Percentiles rank a stretch among this genome's conserved stretches.
Evolutionary conservation across 1,140 invertebrate genomes (phyloP).

Genomic region (Notospermus geniculatus): DNA sequence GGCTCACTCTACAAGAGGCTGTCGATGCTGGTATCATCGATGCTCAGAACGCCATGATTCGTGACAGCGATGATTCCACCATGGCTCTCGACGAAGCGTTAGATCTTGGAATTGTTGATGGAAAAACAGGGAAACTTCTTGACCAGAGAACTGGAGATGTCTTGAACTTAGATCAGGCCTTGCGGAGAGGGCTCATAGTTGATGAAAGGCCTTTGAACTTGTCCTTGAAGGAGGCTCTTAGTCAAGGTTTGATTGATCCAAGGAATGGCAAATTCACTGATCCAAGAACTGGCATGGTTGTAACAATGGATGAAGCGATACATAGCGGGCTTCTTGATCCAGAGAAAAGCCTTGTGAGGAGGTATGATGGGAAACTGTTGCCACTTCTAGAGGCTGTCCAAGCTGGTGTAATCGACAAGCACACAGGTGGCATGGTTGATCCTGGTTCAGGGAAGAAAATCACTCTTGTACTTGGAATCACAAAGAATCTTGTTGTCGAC

Average conservation of each 20-base stretch:
- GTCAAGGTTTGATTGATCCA: conserved; percentile 76
- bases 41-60: not conserved
- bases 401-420: conserved; percentile 68
- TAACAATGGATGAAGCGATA: conserved; percentile 81
- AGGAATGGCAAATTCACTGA: conserved; percentile 73
- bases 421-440: conserved; percentile 67
- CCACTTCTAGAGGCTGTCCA: conserved; percentile 63
- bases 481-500: conserved; percentile 4
- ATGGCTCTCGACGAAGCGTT: conserved; percentile 6
- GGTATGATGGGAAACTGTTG: conserved; percentile 18
- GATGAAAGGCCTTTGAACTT: conserved; percentile 2
- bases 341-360: conserved; percentile 71
- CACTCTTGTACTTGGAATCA: not conserved
- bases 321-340: conserved; percentile 62
- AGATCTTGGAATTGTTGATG: conserved; percentile 1
- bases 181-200: not conserved
- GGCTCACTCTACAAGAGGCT: not conserved
- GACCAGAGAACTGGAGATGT: conserved; percentile 5
- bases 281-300: conserved; percentile 70
- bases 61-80: not conserved
- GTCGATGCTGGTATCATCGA: conserved; percentile 1
- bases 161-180: not conserved
- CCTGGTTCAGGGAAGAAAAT: conserved; percentile 63
- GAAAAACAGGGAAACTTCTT: not conserved
- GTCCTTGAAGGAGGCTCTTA: conserved; percentile 40